These are phyloP conservation scores for Drosophila percnosoma DNA, from an alignment of 2,888 invertebrate genomes.

Conservation along the genomic window DNA sequence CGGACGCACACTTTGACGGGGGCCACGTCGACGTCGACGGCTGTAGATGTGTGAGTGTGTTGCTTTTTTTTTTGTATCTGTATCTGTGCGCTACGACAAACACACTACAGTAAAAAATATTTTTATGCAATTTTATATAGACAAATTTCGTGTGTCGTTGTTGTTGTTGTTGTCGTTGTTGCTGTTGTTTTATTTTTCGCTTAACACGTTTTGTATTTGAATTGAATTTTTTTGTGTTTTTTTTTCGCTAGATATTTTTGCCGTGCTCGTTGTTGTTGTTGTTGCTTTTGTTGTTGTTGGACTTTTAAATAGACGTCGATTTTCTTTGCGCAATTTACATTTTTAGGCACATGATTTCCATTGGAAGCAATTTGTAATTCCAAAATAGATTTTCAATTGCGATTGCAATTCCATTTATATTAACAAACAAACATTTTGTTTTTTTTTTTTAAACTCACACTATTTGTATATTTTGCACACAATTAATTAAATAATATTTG, in stretches of 20 bases:
- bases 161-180: conserved; percentile 36
- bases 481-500: conserved; percentile 23
- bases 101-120: conserved; percentile 70
- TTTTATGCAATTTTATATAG: conserved; percentile 80
- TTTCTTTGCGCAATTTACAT: conserved; percentile 81
- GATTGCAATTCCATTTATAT: conserved; percentile 53
- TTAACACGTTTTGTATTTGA: conserved; percentile 80
- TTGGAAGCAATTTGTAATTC: conserved; percentile 74
- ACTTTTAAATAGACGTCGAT: conserved; percentile 79
- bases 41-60: conserved; percentile 61
- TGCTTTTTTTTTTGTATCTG: conserved; percentile 50
- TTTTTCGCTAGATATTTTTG: conserved; percentile 66
- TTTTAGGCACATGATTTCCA: conserved; percentile 81
- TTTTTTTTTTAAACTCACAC: conserved; percentile 26
- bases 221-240: conserved; percentile 61
- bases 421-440: conserved; percentile 37
- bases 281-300: conserved; percentile 50
- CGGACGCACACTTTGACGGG: conserved; percentile 53
- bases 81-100: conserved; percentile 59
- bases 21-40: conserved; percentile 68
- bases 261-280: conserved; percentile 55
- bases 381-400: conserved; percentile 68
- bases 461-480: conserved; percentile 33
- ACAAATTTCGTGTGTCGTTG: conserved; percentile 66
- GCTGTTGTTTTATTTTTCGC: conserved; percentile 64